phyloP scores from a whole-genome alignment of 2,888 invertebrate genomes.

The Parthenolecanium corni region DNA sequence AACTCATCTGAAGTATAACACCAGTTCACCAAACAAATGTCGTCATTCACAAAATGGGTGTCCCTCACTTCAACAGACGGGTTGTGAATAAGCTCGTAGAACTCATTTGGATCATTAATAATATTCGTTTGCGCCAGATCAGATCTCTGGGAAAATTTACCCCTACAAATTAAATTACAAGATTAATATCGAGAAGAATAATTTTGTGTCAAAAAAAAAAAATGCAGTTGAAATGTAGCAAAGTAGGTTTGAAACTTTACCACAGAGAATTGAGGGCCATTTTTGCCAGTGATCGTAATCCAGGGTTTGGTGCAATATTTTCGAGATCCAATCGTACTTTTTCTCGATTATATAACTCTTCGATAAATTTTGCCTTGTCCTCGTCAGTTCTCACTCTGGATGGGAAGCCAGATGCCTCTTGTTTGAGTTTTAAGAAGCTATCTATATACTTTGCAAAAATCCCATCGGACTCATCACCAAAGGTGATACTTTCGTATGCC shows the following conservation, averaged over 20 bases:
- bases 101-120: neutral
- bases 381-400: neutral
- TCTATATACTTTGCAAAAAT: neutral
- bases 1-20: neutral
- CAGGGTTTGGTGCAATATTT: neutral
- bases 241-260: too few relatives aligned
- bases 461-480: neutral
- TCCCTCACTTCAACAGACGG: neutral
- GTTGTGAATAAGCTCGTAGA: neutral
- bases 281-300: neutral
- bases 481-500: neutral
- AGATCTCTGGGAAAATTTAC: neutral
- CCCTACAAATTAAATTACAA: too few relatives aligned
- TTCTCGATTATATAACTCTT: neutral
- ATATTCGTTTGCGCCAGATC: neutral
- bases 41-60: neutral
- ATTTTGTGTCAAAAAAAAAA: too few relatives aligned
- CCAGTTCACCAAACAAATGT: neutral
- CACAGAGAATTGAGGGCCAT: neutral
- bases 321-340: neutral
- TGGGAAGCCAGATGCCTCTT: neutral
- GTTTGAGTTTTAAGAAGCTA: neutral
- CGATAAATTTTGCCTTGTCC: neutral
- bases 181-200: too few relatives aligned
- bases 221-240: too few relatives aligned